Conservation (phyloP, 2,797 vertebrate species). For the Danio aesculapii region DNA sequence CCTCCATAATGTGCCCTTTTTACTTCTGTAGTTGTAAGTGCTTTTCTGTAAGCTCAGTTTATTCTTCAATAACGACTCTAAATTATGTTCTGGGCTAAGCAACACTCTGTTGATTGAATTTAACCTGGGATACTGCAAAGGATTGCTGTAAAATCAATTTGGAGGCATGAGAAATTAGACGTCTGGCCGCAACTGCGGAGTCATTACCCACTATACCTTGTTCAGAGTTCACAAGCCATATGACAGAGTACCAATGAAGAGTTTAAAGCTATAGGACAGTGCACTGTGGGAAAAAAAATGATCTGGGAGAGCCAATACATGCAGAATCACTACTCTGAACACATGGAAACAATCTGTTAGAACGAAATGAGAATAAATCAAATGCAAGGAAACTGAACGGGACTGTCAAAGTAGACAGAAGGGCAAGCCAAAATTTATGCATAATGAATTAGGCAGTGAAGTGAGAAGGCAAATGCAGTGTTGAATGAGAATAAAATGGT, state of each 20-base stretch:
- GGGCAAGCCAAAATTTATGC: constrained; percentile 23
- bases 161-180: constrained; percentile 11
- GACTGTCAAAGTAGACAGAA: constrained; percentile 55
- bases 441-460: constrained; percentile 48
- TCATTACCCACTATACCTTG: constrained; percentile 24
- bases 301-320: constrained; percentile 73
- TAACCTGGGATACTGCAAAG: constrained; percentile 24
- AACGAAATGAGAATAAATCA: constrained; percentile 68
- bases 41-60: background rate
- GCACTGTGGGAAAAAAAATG: background rate
- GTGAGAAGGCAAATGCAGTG: constrained; percentile 19
- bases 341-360: constrained; percentile 81
- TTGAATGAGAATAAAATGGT: constrained; percentile 58
- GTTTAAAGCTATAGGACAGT: constrained; percentile 44
- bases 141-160: constrained; percentile 39
- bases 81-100: background rate
- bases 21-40: background rate
- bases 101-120: background rate
- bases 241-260: constrained; percentile 35
- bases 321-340: constrained; percentile 69
- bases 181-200: background rate
- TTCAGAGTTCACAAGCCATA: constrained; percentile 37
- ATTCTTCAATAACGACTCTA: background rate
- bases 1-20: background rate
- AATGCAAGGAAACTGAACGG: constrained; percentile 50